These are phyloP conservation scores for Plagodis pulveraria DNA, from an alignment of 2,888 invertebrate species.

Conservation along the genomic window DNA sequence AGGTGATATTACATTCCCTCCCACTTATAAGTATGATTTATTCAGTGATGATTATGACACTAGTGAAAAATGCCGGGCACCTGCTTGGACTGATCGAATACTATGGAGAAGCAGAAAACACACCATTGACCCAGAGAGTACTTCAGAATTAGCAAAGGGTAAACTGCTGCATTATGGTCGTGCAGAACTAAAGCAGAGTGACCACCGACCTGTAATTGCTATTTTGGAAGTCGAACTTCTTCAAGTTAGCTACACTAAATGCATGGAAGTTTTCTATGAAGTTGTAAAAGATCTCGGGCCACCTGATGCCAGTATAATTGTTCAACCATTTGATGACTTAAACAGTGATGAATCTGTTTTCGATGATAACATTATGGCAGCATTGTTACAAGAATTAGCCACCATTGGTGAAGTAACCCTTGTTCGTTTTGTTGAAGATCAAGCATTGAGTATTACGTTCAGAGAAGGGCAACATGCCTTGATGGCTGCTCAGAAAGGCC, in stretches of 20 bases:
- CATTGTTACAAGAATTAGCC: conserved; percentile 91
- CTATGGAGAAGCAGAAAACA: conserved; percentile 94
- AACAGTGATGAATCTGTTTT: conserved; percentile 86
- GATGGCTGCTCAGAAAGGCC: conserved; percentile 86
- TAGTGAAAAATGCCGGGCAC: conserved; percentile 98
- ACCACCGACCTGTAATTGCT: conserved; percentile 98
- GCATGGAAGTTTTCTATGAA: conserved; percentile 92
- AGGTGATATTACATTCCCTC: conserved; percentile 95
- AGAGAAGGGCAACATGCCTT: conserved; percentile 95
- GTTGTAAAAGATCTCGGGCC: conserved; percentile 96
- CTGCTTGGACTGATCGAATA: conserved; percentile 99
- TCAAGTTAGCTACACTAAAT: conserved; percentile 90
- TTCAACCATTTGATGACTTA: conserved; percentile 77
- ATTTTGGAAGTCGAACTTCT: conserved; percentile 95
- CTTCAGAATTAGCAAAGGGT: conserved; percentile 90
- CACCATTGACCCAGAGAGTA: conserved; percentile 87
- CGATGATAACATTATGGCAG: conserved; percentile 92
- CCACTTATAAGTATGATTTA: conserved; percentile 99
- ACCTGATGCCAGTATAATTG: conserved; percentile 96
- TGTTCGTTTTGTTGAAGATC: conserved; percentile 93
- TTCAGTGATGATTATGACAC: conserved; percentile 99
- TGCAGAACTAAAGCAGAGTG: conserved; percentile 98
- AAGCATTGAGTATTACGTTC: conserved; percentile 96
- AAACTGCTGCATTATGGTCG: conserved; percentile 95
- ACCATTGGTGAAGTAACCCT: conserved; percentile 95